Conservation (phyloP, 2,797 vertebrate species). For the Coccyzus lansbergi region DNA sequence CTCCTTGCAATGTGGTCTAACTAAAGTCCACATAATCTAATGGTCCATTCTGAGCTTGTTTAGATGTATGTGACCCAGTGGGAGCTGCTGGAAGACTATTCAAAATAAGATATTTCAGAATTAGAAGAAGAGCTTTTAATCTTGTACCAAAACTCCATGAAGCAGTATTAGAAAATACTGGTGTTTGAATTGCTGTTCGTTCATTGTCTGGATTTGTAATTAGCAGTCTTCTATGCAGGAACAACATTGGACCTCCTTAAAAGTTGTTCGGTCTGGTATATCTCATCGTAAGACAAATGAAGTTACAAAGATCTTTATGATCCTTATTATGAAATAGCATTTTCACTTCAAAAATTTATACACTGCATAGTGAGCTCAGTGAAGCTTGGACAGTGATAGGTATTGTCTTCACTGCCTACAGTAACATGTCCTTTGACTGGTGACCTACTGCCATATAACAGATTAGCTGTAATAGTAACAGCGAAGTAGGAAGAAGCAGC, state of each 20-base stretch:
- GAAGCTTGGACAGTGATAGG: not conserved
- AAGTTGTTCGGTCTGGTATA: not conserved
- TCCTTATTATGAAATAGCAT: not conserved
- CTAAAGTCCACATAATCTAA: not conserved
- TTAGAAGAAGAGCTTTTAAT: not conserved
- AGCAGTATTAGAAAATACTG: not conserved
- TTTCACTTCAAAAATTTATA: not conserved
- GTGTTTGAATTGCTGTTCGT: not conserved
- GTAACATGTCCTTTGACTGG: not conserved
- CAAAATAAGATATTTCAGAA: not conserved
- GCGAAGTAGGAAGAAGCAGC: not conserved
- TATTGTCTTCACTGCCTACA: not conserved
- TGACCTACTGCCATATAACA: not conserved
- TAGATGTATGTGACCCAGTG: rapidly evolving
- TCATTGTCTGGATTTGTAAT: not conserved
- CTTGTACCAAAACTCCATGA: not conserved
- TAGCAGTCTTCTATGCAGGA: not conserved
- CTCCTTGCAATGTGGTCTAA: not conserved
- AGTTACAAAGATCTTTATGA: not conserved
- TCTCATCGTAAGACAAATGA: not conserved
- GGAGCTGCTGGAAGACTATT: not conserved
- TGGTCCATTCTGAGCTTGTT: not conserved
- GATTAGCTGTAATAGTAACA: not conserved
- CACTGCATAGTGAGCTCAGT: not conserved
- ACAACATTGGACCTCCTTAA: rapidly evolving